Conservation (phyloP, 2,888 invertebrate genomes). For the Brachypterus glaber region DNA sequence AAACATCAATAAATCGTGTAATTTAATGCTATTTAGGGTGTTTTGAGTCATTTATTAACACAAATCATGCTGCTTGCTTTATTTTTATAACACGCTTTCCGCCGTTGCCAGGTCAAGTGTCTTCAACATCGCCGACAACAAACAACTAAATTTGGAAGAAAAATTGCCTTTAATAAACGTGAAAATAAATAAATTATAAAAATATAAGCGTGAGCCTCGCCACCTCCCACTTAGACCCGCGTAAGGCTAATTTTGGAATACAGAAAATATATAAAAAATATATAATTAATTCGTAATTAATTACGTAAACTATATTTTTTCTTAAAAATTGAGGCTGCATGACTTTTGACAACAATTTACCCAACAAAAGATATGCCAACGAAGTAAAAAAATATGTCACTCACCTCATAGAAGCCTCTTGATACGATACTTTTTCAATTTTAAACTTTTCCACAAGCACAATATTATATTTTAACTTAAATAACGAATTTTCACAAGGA, state of each 20-base stretch:
- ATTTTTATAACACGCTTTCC: constrained; percentile 38
- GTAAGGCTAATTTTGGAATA: constrained; percentile 37
- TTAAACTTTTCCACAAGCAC: constrained; percentile 30
- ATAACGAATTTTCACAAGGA: constrained; percentile 32
- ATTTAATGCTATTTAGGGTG: too few relatives aligned
- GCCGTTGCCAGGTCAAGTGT: constrained; percentile 42
- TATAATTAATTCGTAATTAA: too few relatives aligned
- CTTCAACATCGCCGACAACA: constrained; percentile 41
- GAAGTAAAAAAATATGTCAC: constrained; percentile 38
- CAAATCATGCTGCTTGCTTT: constrained; percentile 23
- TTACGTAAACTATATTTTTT: too few relatives aligned
- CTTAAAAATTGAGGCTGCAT: too few relatives aligned
- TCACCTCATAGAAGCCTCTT: constrained; percentile 38
- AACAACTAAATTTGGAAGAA: constrained; percentile 39
- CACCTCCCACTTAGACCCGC: constrained; percentile 34
- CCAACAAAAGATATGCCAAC: too few relatives aligned
- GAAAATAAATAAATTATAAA: not conserved
- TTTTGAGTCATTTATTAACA: too few relatives aligned
- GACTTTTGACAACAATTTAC: too few relatives aligned
- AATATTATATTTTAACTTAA: constrained; percentile 28
- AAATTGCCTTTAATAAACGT: constrained; percentile 21
- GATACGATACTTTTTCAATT: constrained; percentile 27
- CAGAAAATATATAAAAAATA: too few relatives aligned
- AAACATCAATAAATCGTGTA: too few relatives aligned
- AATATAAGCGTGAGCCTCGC: constrained; percentile 8